Evolutionary conservation across 2,113 vertebrate species (phyloP).

Genomic region (Oryctolagus cuniculus): DNA sequence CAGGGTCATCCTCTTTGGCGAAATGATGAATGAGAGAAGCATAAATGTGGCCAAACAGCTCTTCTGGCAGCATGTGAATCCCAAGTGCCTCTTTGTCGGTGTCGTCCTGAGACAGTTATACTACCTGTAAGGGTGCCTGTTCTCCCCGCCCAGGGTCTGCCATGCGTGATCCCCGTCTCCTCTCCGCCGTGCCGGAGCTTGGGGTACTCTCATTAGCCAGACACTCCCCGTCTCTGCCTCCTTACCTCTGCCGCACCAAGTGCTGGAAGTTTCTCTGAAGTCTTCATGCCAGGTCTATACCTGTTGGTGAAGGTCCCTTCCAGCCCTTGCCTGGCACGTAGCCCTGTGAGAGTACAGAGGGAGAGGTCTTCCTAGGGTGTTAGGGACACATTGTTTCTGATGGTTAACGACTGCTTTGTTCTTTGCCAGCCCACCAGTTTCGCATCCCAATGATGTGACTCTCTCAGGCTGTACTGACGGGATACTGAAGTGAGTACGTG

Average conservation of each 20-base stretch:
- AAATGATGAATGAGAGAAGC: accelerated
- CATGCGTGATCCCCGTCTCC: not conserved
- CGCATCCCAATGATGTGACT: constrained; percentile 64
- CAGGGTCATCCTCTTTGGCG: constrained; percentile 87
- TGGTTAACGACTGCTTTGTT: constrained; percentile 19
- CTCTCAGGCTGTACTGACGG: constrained; percentile 74
- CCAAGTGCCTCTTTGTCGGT: constrained; percentile 86
- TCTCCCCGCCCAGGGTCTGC: not conserved
- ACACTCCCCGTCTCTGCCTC: not conserved
- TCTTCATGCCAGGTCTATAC: not conserved
- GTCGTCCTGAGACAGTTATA: constrained; percentile 53
- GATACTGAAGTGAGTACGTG: constrained; percentile 74
- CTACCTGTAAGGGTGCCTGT: constrained; percentile 47
- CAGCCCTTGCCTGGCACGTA: not conserved
- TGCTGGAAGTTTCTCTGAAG: constrained; percentile 32
- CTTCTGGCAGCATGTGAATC: constrained; percentile 85
- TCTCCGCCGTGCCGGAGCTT: not conserved
- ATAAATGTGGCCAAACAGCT: not conserved
- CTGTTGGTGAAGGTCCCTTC: not conserved
- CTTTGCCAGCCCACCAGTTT: constrained; percentile 50
- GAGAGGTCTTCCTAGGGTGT: not conserved
- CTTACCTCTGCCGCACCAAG: not conserved
- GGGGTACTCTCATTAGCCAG: not conserved
- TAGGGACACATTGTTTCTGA: not conserved
- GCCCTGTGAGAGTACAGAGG: not conserved